A percentile compares a stretch with the other conserved stretches of the same genome.
These are phyloP conservation scores for Clarias laeviceps DNA, from an alignment of 2,797 vertebrate genomes.

Conservation along the genomic window DNA sequence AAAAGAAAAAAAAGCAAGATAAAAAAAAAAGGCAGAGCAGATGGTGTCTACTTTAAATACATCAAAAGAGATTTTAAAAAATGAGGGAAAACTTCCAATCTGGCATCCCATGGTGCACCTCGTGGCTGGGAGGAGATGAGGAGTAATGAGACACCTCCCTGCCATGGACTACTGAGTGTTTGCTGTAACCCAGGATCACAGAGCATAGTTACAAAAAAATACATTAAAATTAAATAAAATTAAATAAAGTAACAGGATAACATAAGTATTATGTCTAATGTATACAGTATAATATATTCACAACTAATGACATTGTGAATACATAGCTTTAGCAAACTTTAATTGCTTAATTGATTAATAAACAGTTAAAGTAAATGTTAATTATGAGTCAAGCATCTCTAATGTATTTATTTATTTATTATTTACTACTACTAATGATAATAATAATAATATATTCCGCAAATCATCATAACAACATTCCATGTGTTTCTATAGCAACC, in stretches of 20 bases:
- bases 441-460: not conserved
- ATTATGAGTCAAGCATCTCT: too few relatives aligned
- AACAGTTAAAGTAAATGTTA: too few relatives aligned
- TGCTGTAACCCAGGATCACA: conserved; percentile 12
- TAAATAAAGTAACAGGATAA: not conserved
- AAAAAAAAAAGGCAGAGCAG: not conserved
- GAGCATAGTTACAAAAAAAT: not conserved
- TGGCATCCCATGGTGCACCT: not conserved
- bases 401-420: not conserved
- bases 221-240: not conserved
- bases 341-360: not conserved
- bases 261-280: not conserved
- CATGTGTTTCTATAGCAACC: not conserved
- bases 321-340: not conserved
- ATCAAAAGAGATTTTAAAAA: not conserved
- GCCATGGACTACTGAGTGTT: conserved; percentile 7
- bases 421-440: not conserved
- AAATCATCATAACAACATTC: not conserved
- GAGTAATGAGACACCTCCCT: conserved; percentile 25
- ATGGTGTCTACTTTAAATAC: not conserved
- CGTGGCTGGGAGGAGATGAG: conserved; percentile 25
- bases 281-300: too few relatives aligned
- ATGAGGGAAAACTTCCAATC: not conserved
- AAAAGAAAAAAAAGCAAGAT: not conserved
- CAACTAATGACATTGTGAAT: too few relatives aligned